phyloP scores from a whole-genome alignment of 2,888 invertebrate genomes.

The Drosophila acutilabella region DNA sequence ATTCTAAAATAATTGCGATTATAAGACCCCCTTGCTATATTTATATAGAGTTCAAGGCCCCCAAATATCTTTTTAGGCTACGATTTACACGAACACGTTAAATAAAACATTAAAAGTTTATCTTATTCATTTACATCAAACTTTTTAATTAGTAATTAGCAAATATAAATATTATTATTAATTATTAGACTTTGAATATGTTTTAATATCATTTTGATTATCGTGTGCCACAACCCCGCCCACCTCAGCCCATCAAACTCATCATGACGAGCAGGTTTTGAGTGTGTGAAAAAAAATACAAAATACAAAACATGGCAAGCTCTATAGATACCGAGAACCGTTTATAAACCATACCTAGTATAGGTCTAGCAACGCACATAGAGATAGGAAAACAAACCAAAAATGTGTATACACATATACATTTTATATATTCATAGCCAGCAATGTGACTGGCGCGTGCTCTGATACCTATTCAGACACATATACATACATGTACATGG shows the following conservation, averaged over 20 bases:
- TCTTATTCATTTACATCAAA: conserved; percentile 7
- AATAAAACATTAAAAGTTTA: conserved; percentile 5
- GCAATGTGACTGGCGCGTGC: conserved; percentile 43
- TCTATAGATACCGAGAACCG: conserved; percentile 12
- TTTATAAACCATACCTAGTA: conserved; percentile 4
- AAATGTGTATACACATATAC: not conserved
- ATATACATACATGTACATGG: not conserved
- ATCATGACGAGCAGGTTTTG: conserved; percentile 30
- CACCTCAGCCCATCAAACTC: conserved; percentile 3
- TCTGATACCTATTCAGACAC: conserved; percentile 4
- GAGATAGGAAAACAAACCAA: not conserved
- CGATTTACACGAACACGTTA: conserved; percentile 12
- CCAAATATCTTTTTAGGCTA: conserved; percentile 3
- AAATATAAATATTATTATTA: conserved; percentile 5
- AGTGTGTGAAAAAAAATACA: conserved; percentile 1
- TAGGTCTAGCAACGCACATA: no score
- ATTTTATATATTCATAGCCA: conserved; percentile 1
- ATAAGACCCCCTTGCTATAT: no score
- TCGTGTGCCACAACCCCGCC: not conserved
- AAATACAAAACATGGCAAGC: not conserved
- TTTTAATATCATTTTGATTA: conserved; percentile 40
- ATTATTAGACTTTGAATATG: conserved; percentile 17
- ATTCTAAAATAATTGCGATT: no score
- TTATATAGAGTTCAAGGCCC: not conserved
- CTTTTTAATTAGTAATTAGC: conserved; percentile 15